These are phyloP conservation scores for Neelides sp. DNA, from an alignment of 1,140 invertebrate genomes.

Conservation along the genomic window DNA sequence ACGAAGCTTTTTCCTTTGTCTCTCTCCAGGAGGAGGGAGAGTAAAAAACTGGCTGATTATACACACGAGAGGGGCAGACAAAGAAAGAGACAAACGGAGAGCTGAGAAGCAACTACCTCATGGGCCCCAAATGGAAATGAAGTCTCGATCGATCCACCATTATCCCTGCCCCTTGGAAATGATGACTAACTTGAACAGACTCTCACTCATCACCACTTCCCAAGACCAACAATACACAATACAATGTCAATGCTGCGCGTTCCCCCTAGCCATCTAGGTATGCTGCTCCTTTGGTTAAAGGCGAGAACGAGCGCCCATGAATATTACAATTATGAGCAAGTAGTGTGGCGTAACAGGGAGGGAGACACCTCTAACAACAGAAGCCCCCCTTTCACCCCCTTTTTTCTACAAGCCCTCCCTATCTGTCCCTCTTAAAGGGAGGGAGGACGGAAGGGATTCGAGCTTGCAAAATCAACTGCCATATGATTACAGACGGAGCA, in stretches of 20 bases:
- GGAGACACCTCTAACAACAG: slow-evolving; percentile 3
- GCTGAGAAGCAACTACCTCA: too few species aligned
- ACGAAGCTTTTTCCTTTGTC: too few species aligned
- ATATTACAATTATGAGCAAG: slow-evolving; percentile 7
- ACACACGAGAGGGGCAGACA: too few species aligned
- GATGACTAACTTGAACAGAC: slow-evolving; percentile 8
- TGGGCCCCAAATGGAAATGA: too few species aligned
- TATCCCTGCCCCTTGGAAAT: slow-evolving; percentile 5
- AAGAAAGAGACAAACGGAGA: too few species aligned
- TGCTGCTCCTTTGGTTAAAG: background rate
- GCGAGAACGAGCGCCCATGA: slow-evolving; percentile 10
- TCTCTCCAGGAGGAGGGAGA: too few species aligned
- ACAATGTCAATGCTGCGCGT: slow-evolving; percentile 23
- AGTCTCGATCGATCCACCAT: background rate
- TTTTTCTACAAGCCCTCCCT: background rate
- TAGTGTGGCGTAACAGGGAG: slow-evolving; percentile 16
- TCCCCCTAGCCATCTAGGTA: background rate
- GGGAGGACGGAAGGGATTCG: background rate
- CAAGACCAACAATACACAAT: slow-evolving; percentile 16
- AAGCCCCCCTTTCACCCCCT: background rate
- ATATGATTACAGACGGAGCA: slow-evolving; percentile 7
- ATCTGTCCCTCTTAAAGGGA: background rate
- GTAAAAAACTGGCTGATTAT: too few species aligned
- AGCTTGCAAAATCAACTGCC: background rate
- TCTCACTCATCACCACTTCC: slow-evolving; percentile 4